Conservation (phyloP, 1,140 invertebrate genomes). For the Geopemphigus sp. region DNA sequence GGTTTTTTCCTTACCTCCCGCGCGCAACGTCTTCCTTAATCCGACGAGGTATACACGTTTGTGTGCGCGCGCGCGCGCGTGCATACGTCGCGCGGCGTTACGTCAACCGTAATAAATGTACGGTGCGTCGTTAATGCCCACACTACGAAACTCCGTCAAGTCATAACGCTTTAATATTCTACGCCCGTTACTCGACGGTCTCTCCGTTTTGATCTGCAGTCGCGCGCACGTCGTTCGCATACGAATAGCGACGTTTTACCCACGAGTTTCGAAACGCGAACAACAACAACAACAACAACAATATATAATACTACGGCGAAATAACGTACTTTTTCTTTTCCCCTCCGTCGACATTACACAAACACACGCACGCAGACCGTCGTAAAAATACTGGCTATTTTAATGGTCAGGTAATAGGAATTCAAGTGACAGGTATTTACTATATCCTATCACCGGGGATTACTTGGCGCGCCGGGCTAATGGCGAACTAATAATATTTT, state of each 20-base stretch:
- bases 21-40: background rate
- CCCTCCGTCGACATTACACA: background rate
- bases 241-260: background rate
- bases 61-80: too few species aligned
- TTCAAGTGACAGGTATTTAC: background rate
- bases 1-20: background rate
- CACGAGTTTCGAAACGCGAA: background rate
- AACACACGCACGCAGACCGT: background rate
- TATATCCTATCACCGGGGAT: background rate
- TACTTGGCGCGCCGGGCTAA: background rate
- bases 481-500: slow-evolving; percentile 17
- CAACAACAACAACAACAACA: background rate
- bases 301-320: too few species aligned
- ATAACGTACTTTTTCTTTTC: background rate
- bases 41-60: background rate
- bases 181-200: background rate
- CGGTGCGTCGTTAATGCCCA: background rate
- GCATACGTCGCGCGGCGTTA: background rate
- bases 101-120: slow-evolving; percentile 1
- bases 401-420: background rate
- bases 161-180: background rate
- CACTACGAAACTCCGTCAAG: background rate
- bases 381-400: background rate
- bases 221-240: background rate
- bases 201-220: background rate